Percentiles rank a stretch among this genome's conserved stretches.
Conservation (phyloP, 2,797 vertebrate genomes). For the Thamnophis elegans region DNA sequence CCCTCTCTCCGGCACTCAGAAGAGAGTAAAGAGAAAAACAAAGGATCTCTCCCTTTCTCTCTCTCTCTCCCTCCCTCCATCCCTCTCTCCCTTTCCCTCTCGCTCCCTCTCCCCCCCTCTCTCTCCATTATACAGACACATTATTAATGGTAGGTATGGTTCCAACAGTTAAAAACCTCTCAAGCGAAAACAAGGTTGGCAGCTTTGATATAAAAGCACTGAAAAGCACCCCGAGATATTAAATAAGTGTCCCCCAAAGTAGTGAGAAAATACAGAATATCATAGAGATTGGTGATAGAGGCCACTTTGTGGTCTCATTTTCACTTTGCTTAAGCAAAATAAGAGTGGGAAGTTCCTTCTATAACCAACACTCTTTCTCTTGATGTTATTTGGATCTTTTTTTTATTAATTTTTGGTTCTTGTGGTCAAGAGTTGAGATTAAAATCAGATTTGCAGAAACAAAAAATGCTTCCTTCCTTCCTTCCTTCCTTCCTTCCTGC, state of each 20-base stretch:
- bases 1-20: too few species aligned
- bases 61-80: too few species aligned
- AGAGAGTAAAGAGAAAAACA: too few species aligned
- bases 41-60: too few species aligned
- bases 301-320: not conserved
- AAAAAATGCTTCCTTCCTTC: not conserved
- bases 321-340: not conserved
- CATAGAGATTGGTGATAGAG: not conserved
- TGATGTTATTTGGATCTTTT: not conserved
- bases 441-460: not conserved
- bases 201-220: not conserved
- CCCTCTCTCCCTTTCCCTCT: too few species aligned
- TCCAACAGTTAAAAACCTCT: not conserved
- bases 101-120: too few species aligned
- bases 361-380: not conserved
- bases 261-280: not conserved
- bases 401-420: not conserved
- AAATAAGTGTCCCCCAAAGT: not conserved
- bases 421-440: not conserved
- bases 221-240: not conserved
- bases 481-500: too few species aligned
- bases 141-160: not conserved
- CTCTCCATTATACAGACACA: not conserved
- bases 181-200: not conserved
- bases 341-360: not conserved